Percentiles rank a stretch among this genome's conserved stretches.
Conservation (phyloP, 2,797 vertebrate genomes). For the Anolis apletophallus region DNA sequence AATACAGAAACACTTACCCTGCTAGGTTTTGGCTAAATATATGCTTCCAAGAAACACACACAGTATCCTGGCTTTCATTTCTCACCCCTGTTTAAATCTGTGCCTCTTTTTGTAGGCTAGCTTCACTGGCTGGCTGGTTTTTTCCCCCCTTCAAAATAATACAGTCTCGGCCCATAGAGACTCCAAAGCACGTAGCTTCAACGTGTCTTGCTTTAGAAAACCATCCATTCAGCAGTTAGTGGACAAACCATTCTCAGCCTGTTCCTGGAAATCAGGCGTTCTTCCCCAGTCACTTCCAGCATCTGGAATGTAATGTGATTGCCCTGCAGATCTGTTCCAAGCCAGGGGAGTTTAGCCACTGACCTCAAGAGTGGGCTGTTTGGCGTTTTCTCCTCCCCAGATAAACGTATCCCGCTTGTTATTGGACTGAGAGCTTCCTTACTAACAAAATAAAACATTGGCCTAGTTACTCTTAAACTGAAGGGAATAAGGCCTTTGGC, state of each 20-base stretch:
- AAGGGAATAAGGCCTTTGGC: background rate
- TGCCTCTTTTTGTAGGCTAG: fast-evolving
- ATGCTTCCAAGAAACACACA: slow-evolving; percentile 52
- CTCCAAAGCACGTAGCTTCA: background rate
- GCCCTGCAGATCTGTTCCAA: background rate
- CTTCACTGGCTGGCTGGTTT: background rate
- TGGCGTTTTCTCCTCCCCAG: background rate
- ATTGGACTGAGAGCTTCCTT: background rate
- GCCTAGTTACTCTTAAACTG: slow-evolving; percentile 42
- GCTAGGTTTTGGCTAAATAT: slow-evolving; percentile 31
- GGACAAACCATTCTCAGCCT: slow-evolving; percentile 22
- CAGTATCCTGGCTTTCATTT: slow-evolving; percentile 58
- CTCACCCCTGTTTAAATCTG: slow-evolving; percentile 21
- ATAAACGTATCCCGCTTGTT: background rate
- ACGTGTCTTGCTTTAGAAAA: slow-evolving; percentile 38
- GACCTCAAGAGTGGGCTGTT: background rate
- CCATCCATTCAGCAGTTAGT: slow-evolving; percentile 25
- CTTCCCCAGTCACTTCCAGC: background rate
- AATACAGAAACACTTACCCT: slow-evolving; percentile 12
- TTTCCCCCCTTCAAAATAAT: background rate
- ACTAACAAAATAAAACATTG: background rate
- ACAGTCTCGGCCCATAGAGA: background rate
- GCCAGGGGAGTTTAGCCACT: background rate
- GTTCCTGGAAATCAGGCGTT: slow-evolving; percentile 36
- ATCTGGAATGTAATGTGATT: slow-evolving; percentile 27